phyloP scores from a whole-genome alignment of 2,797 vertebrate species.

The Pipistrellus kuhlii region DNA sequence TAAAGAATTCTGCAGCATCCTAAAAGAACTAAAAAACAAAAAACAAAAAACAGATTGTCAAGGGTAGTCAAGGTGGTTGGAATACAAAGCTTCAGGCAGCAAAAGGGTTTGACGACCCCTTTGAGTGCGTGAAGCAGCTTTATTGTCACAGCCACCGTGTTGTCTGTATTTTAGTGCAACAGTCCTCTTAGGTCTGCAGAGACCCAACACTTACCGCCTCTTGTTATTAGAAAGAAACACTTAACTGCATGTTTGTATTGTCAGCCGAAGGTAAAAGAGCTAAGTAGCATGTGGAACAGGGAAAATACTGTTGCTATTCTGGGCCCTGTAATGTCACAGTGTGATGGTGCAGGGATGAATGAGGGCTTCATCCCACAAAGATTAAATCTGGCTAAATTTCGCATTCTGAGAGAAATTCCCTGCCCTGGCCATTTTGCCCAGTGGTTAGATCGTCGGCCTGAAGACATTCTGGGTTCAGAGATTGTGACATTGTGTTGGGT shows the following conservation, averaged over 20 bases:
- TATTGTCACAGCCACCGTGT: not conserved
- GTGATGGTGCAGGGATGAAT: not conserved
- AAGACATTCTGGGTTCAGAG: no score
- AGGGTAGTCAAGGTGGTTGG: constrained; percentile 32
- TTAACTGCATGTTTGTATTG: not conserved
- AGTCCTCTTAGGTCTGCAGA: constrained; percentile 24
- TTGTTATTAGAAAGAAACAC: constrained; percentile 22
- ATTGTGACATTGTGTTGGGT: not conserved
- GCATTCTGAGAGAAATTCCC: constrained; percentile 12
- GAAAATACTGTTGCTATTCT: not conserved
- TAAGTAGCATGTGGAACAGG: not conserved
- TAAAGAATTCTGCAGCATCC: constrained; percentile 65
- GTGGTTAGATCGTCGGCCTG: no score
- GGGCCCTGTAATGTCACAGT: not conserved
- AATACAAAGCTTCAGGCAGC: constrained; percentile 47
- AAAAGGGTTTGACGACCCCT: constrained; percentile 22
- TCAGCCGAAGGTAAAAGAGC: constrained; percentile 15
- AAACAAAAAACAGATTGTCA: constrained; percentile 53
- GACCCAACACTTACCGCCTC: not conserved
- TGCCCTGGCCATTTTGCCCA: no score
- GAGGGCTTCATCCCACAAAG: not conserved
- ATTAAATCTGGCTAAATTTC: constrained; percentile 18
- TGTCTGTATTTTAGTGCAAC: constrained; percentile 13
- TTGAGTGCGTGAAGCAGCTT: not conserved
- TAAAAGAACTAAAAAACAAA: constrained; percentile 66